phyloP scores from a whole-genome alignment of 2,113 vertebrate species.

The Triplophysa tibetana region DNA sequence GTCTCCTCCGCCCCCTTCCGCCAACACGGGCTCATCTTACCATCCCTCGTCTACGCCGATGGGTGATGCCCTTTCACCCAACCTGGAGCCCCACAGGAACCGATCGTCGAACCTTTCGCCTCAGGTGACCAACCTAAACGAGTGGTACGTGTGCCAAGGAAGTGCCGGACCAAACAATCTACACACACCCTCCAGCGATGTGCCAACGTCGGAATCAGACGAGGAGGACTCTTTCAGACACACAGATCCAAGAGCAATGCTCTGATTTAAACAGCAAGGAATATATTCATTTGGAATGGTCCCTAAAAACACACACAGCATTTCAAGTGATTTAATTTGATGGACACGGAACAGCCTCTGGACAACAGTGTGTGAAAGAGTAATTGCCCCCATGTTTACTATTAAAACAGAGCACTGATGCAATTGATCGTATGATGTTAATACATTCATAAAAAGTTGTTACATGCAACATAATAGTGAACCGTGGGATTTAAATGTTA shows the following conservation, averaged over 20 bases:
- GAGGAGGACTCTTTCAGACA: conserved; percentile 86
- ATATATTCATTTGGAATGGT: conserved; percentile 50
- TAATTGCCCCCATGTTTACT: conserved; percentile 43
- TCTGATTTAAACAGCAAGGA: conserved; percentile 69
- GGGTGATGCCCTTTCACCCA: conserved; percentile 80
- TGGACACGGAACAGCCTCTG: conserved; percentile 49
- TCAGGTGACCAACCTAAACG: conserved; percentile 95
- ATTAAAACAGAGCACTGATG: conserved; percentile 23
- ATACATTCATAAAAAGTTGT: conserved; percentile 3
- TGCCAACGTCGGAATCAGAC: conserved; percentile 85
- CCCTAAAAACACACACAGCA: conserved; percentile 31
- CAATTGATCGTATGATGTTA: conserved; percentile 12
- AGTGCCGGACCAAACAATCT: conserved; percentile 83
- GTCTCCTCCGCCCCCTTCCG: conserved; percentile 85
- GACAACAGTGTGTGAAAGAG: conserved; percentile 48
- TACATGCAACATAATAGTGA: neutral
- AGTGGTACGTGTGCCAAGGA: conserved; percentile 97
- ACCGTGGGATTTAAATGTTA: neutral
- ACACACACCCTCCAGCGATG: conserved; percentile 87
- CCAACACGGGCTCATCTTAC: conserved; percentile 74
- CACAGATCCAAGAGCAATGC: conserved; percentile 86
- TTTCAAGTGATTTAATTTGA: conserved; percentile 3
- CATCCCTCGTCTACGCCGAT: conserved; percentile 77
- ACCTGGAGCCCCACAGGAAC: conserved; percentile 75
- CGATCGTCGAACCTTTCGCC: conserved; percentile 83